Conservation (phyloP, 2,888 invertebrate species). For the Ectemnius cavifrons region DNA sequence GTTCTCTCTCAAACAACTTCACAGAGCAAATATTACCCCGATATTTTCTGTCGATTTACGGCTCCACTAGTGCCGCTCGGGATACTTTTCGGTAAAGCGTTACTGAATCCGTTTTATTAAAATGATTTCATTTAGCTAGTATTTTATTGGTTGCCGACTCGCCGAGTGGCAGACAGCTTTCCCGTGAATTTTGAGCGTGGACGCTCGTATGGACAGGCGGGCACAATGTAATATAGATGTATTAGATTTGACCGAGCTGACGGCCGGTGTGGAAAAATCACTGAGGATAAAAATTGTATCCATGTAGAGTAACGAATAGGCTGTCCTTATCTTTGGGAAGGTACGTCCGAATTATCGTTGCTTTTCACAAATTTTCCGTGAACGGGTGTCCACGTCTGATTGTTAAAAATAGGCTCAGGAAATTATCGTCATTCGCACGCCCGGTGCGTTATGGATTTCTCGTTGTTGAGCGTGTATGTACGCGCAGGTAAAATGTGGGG, state of each 20-base stretch:
- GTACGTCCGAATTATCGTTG: conserved; percentile 8
- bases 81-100: too few species aligned
- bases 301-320: too few species aligned
- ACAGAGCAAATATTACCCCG: too few species aligned
- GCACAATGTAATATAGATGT: neutral
- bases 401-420: neutral
- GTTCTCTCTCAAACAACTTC: too few species aligned
- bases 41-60: too few species aligned
- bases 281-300: too few species aligned
- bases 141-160: neutral
- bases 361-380: conserved; percentile 3
- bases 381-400: neutral
- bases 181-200: neutral
- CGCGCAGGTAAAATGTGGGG: conserved; percentile 2
- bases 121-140: neutral
- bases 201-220: neutral
- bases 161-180: neutral
- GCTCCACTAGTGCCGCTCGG: too few species aligned
- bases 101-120: neutral
- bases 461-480: neutral
- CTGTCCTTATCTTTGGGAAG: conserved; percentile 6
- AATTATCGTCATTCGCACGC: neutral
- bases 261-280: too few species aligned
- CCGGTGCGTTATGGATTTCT: neutral
- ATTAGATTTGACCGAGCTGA: neutral